Evolutionary conservation across 2,888 invertebrate genomes (phyloP).

Genomic region (Netelia virgata): DNA sequence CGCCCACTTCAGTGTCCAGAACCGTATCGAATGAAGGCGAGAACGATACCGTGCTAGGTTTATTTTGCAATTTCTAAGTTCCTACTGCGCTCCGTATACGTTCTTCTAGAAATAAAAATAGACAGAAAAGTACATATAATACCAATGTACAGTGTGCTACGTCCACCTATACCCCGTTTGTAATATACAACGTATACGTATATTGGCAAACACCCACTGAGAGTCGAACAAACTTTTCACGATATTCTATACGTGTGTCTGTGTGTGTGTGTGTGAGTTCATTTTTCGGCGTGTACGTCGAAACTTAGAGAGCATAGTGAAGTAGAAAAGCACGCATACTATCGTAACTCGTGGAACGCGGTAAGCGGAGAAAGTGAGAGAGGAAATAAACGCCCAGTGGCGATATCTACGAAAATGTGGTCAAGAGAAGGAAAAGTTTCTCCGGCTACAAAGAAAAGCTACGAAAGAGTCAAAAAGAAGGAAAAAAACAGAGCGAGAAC

Average conservation of each 20-base stretch:
- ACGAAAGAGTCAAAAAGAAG: background rate
- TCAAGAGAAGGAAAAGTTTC: conserved; percentile 10
- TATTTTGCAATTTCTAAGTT: too few species aligned
- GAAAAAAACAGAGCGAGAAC: conserved; percentile 1
- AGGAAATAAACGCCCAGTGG: background rate
- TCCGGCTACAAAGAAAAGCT: background rate
- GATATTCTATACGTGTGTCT: conserved; percentile 34
- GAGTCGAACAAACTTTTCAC: conserved; percentile 46
- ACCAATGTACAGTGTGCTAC: background rate
- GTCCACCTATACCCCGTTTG: background rate
- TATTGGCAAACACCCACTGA: conserved; percentile 25
- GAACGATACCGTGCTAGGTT: too few species aligned
- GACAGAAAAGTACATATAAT: background rate
- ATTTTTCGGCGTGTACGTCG: background rate
- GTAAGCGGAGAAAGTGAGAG: background rate
- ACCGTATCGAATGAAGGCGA: too few species aligned
- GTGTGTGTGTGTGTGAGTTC: conserved; percentile 22
- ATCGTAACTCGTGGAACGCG: conserved; percentile 16
- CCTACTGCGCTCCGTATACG: too few species aligned
- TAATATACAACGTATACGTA: background rate
- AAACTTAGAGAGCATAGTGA: conserved; percentile 22
- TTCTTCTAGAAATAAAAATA: too few species aligned
- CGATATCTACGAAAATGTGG: background rate
- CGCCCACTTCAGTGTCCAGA: too few species aligned
- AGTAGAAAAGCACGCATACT: conserved; percentile 21